Evolutionary conservation across 2,113 vertebrate species (phyloP).

Genomic region (Neolamprologus modestus): DNA sequence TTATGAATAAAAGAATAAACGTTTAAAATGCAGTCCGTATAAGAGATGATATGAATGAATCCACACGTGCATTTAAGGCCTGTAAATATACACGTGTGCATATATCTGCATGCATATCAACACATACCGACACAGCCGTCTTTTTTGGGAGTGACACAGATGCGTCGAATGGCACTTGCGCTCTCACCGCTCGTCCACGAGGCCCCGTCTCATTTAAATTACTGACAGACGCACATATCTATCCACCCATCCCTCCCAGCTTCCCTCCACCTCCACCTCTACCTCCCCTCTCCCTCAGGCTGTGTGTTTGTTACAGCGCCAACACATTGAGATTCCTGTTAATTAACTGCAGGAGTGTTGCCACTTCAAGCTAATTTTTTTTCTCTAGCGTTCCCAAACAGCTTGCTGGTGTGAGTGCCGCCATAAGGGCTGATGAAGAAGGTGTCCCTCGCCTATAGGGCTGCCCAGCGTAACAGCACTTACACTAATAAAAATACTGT

Average conservation of each 20-base stretch:
- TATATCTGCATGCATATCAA: not conserved
- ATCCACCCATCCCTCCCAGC: not conserved
- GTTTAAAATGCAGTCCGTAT: not conserved
- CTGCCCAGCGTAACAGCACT: not conserved
- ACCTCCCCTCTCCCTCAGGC: not conserved
- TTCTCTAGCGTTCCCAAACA: not conserved
- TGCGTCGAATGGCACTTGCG: not conserved
- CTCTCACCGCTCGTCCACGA: not conserved
- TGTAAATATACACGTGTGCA: not conserved
- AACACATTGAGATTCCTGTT: slow-evolving; percentile 14
- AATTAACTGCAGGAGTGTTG: slow-evolving; percentile 25
- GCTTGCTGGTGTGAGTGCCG: not conserved
- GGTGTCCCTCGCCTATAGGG: not conserved
- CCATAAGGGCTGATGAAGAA: not conserved
- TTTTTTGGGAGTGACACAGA: slow-evolving; percentile 8
- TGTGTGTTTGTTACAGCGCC: not conserved
- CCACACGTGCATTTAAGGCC: not conserved
- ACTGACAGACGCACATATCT: slow-evolving; percentile 52
- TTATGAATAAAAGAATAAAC: not conserved
- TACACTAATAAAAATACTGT: not conserved
- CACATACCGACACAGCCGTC: not conserved
- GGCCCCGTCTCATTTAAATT: slow-evolving; percentile 44
- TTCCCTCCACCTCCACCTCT: not conserved
- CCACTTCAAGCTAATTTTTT: slow-evolving; percentile 4
- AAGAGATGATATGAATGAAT: not conserved